Conservation (phyloP, 2,888 invertebrate species). For the Flabesymbios commensalis region DNA sequence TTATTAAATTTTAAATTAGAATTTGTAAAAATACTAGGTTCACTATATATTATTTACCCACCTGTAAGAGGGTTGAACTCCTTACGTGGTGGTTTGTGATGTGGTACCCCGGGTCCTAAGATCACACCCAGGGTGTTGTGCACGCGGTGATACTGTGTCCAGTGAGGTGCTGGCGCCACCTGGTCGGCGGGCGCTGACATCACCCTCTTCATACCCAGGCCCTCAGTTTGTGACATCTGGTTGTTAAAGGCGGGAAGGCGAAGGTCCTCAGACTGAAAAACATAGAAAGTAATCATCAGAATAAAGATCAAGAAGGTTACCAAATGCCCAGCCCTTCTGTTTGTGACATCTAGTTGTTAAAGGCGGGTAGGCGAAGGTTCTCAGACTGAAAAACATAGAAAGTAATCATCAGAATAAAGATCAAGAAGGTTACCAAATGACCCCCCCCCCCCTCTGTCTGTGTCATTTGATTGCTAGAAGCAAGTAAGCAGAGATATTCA, state of each 20-base stretch:
- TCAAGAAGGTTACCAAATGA: no score
- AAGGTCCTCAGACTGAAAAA: constrained; percentile 47
- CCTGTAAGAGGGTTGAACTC: constrained; percentile 56
- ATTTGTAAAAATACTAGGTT: neutral
- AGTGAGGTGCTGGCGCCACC: constrained; percentile 33
- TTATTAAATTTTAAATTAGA: no score
- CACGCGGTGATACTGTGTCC: constrained; percentile 53
- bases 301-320: no score
- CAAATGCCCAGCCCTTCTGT: no score
- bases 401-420: no score
- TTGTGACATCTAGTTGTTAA: no score
- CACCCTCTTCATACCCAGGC: constrained; percentile 42
- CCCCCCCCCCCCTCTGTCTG: no score
- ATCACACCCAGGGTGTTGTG: constrained; percentile 53
- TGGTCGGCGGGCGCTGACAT: constrained; percentile 37
- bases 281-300: no score
- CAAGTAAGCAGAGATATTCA: no score
- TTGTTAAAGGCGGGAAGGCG: constrained; percentile 47
- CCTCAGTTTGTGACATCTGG: constrained; percentile 48
- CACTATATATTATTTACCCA: constrained; percentile 20
- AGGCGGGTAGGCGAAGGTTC: no score
- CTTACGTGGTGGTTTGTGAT: constrained; percentile 43
- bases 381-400: no score
- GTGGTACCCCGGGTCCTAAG: constrained; percentile 48
- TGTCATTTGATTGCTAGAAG: no score